Base-by-base conservation (phyloP, 2,797 vertebrate genomes). In the Sebastes aleutianus region DNA sequence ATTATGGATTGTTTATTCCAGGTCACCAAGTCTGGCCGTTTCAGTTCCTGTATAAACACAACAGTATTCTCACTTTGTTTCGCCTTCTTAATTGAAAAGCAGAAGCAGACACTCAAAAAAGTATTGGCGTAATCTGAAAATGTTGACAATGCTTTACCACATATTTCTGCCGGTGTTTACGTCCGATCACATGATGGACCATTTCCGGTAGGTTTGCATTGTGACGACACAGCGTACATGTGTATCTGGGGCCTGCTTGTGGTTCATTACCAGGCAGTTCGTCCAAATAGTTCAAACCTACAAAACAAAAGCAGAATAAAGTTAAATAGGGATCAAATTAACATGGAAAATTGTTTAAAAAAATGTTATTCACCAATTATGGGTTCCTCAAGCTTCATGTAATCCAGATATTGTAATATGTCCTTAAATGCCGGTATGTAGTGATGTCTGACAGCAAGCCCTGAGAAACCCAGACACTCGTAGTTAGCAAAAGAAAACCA, bases 101-200 rank as follows among this genome's bases (percentile, higher is more conserved):
- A 69, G 27, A 53, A 84, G 3, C 4, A 39, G 20, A 39, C 8
- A n/a, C 8, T 20, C 10, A 70, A 66, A 68, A 53, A 14, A 3
- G 39, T 10, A 43, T 0, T 63, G 31, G 2, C 8, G 1, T 32
- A 54, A 73, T 68, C 18, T 29, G 32, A 66, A 69, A 72, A 71
- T 12, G 1, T 70, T 64, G 1, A 57, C 12, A 47, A 26, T 5
- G n/a, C 9, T 78, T 92, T 93, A 96, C 96, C 93, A 96, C 75
- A 70, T 96, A 96, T 91, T 93, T 96, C 87, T 95, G 93, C 7
- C 96, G 87, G 83, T 96, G 96, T 91, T 95, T 96, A 18, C 95
- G 94, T 70, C 96, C 95, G 77, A 96, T 94, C 29, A 96, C 72
- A 68, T 96, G 96, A 61, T 82, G 91, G 66, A 94, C 91, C 86